Evolutionary conservation across 2,113 vertebrate species (phyloP).

Genomic region (Caretta caretta): DNA sequence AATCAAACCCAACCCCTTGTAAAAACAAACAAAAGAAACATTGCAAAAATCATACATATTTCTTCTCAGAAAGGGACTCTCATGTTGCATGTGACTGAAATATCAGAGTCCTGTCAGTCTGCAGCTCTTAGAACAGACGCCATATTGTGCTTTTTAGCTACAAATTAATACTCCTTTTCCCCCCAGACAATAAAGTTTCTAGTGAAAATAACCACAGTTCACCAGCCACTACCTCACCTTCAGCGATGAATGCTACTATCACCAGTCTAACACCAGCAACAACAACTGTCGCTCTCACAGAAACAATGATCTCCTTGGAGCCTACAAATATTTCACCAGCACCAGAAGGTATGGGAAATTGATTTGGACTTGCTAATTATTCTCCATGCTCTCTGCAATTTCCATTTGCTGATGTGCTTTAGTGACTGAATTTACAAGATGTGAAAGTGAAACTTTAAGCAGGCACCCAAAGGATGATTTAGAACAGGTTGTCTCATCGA

Average conservation of each 20-base stretch:
- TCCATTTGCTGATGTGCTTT: accelerated
- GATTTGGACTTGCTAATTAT: not conserved
- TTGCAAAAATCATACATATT: not conserved
- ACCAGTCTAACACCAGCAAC: accelerated
- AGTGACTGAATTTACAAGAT: accelerated
- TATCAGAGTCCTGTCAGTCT: not conserved
- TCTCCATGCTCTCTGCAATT: accelerated
- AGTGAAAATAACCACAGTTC: accelerated
- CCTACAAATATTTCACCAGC: not conserved
- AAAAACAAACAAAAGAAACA: not conserved
- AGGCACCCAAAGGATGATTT: accelerated
- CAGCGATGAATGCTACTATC: accelerated
- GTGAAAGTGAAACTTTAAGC: not conserved
- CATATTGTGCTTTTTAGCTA: not conserved
- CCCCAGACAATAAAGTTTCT: not conserved
- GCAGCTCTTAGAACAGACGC: not conserved
- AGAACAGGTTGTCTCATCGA: not conserved
- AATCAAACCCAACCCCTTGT: not conserved
- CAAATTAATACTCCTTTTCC: not conserved
- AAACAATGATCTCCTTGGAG: too few relatives aligned
- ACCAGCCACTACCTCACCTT: accelerated
- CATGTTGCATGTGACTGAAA: not conserved
- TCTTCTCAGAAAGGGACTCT: not conserved
- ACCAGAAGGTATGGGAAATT: not conserved
- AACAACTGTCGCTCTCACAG: not conserved